Conservation (phyloP, 64 coral and sea anemone genomes). For the Dendronephthya gigantea region DNA sequence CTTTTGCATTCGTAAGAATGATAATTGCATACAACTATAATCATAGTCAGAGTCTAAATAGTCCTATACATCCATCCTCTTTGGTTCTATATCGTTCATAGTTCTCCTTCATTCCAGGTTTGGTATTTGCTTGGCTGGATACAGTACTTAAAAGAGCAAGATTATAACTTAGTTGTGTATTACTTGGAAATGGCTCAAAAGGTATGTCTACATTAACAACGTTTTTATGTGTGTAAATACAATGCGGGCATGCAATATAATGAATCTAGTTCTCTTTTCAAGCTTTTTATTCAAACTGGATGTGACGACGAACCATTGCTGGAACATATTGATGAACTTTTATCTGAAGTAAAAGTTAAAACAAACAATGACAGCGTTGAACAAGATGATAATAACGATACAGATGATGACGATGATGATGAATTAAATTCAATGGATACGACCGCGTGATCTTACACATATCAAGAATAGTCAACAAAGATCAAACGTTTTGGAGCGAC, state of each 20-base stretch:
- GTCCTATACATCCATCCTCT: background rate
- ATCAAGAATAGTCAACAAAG: no score
- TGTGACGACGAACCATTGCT: background rate
- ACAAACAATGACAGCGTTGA: background rate
- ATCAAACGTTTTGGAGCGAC: no score
- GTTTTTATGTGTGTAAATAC: no score
- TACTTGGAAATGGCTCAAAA: background rate
- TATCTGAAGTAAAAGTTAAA: background rate
- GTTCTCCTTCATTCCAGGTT: background rate
- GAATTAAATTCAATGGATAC: background rate
- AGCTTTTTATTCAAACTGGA: background rate
- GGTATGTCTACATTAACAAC: no score
- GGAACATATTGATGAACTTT: background rate
- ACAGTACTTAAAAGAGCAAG: background rate
- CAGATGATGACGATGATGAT: background rate
- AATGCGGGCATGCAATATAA: no score
- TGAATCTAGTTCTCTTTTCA: no score
- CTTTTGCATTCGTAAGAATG: no score
- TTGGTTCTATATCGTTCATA: background rate
- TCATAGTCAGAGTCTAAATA: no score
- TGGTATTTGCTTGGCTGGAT: conserved; percentile 2
- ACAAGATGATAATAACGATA: no score
- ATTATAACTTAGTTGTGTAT: background rate
- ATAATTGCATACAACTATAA: no score
- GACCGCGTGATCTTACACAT: background rate